Conservation (phyloP, 2,888 invertebrate species). For the Epinotia demarniana region DNA sequence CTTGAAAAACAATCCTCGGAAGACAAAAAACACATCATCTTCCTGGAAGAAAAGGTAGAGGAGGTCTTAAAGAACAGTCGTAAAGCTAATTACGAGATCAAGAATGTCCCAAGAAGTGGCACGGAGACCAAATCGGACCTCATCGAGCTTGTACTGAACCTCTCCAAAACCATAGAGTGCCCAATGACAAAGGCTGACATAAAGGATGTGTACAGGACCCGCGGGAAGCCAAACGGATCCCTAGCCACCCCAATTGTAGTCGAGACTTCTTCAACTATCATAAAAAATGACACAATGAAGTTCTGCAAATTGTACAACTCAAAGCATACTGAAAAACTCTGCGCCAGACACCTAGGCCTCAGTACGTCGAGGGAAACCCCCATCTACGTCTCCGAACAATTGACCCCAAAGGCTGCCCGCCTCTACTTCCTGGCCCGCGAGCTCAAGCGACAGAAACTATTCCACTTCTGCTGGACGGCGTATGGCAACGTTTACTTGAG, state of each 20-base stretch:
- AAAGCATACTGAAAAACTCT: neutral
- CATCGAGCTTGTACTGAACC: neutral
- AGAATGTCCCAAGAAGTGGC: conserved; percentile 6
- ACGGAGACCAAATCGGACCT: conserved; percentile 1
- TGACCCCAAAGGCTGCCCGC: conserved; percentile 16
- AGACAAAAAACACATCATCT: neutral
- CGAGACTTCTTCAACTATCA: neutral
- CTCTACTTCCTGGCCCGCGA: conserved; percentile 15
- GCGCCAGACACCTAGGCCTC: neutral
- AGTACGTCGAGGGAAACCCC: neutral
- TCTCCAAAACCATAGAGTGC: conserved; percentile 10
- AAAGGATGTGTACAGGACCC: conserved; percentile 1
- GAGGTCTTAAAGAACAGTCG: neutral
- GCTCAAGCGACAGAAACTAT: conserved; percentile 3
- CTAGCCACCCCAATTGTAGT: neutral
- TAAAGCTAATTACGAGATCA: conserved; percentile 10
- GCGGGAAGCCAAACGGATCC: neutral
- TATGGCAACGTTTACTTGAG: conserved; percentile 15
- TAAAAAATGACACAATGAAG: conserved; percentile 10
- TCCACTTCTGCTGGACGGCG: conserved; percentile 12
- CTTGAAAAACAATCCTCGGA: no score
- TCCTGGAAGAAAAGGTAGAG: conserved; percentile 15
- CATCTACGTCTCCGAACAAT: neutral
- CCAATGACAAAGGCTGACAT: conserved; percentile 2
- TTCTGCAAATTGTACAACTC: conserved; percentile 14